A percentile compares a stretch with the other conserved stretches of the same genome.
Conservation (phyloP, 1,140 invertebrate genomes). For the Venturia canescens region DNA sequence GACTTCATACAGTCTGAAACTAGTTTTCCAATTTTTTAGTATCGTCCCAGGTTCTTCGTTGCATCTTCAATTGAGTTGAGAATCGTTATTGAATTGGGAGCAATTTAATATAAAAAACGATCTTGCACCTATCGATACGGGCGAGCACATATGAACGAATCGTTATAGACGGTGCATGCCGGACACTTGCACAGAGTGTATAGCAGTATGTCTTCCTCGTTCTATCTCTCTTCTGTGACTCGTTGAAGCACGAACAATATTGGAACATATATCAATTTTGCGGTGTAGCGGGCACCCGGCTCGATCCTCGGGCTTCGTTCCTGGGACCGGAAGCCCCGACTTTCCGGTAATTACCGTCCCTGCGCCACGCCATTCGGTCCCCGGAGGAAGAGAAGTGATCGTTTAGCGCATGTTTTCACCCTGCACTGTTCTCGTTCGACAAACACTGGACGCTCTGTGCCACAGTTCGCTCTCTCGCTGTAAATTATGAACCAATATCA, state of each 20-base stretch:
- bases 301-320: slow-evolving; percentile 19
- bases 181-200: background rate
- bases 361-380: background rate
- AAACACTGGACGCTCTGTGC: background rate
- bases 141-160: background rate
- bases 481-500: background rate
- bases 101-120: background rate
- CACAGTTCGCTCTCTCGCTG: background rate
- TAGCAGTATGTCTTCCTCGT: slow-evolving; percentile 6
- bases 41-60: no score
- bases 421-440: slow-evolving; percentile 7
- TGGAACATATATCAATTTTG: slow-evolving; percentile 55
- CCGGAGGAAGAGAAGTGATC: slow-evolving; percentile 36
- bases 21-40: no score
- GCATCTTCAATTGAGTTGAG: background rate
- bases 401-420: slow-evolving; percentile 35
- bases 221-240: background rate
- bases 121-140: background rate
- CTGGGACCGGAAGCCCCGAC: slow-evolving; percentile 45
- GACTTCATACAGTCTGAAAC: no score
- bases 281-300: background rate
- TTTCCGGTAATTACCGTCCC: slow-evolving; percentile 55
- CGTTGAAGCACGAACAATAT: slow-evolving; percentile 42
- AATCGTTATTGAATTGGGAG: background rate
- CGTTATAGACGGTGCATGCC: background rate